A percentile compares a stretch with the other conserved stretches of the same genome.
These are phyloP conservation scores for Agraylea sexmaculata DNA, from an alignment of 1,140 invertebrate species.

Conservation along the genomic window DNA sequence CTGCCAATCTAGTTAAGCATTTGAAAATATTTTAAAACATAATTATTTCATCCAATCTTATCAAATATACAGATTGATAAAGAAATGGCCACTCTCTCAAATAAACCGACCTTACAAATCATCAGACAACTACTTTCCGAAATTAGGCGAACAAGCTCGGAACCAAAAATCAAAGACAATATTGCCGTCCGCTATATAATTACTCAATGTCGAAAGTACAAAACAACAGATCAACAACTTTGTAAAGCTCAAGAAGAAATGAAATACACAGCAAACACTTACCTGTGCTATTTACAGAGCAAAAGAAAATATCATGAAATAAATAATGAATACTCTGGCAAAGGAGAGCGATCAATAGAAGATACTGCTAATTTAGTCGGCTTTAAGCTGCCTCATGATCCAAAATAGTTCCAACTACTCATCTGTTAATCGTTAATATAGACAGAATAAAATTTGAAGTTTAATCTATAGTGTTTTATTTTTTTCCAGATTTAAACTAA, in stretches of 20 bases:
- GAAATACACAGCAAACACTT: conserved; percentile 55
- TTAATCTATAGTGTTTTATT: too few species aligned
- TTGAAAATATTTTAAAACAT: conserved; percentile 14
- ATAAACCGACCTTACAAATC: conserved; percentile 38
- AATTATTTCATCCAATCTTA: too few species aligned
- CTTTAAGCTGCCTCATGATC: conserved; percentile 74
- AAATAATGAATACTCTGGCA: conserved; percentile 56
- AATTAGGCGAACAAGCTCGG: conserved; percentile 40
- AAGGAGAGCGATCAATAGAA: conserved; percentile 59
- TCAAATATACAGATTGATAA: conserved; percentile 1
- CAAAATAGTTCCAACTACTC: too few species aligned
- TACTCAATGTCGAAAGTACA: conserved; percentile 55
- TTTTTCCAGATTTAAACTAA: too few species aligned
- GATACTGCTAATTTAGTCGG: conserved; percentile 74
- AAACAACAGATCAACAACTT: conserved; percentile 63
- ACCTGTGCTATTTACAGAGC: conserved; percentile 61
- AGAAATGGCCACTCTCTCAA: conserved; percentile 32
- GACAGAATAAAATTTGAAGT: too few species aligned
- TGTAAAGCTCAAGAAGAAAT: conserved; percentile 74
- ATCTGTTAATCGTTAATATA: too few species aligned
- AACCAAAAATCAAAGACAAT: conserved; percentile 43
- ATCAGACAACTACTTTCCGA: conserved; percentile 49
- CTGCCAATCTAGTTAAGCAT: conserved; percentile 23
- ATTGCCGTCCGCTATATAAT: conserved; percentile 53
- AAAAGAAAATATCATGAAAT: conserved; percentile 55